Percentiles rank a stretch among this genome's conserved stretches.
These are phyloP conservation scores for Myxocyprinus asiaticus DNA, from an alignment of 2,113 vertebrate species.

Conservation along the genomic window DNA sequence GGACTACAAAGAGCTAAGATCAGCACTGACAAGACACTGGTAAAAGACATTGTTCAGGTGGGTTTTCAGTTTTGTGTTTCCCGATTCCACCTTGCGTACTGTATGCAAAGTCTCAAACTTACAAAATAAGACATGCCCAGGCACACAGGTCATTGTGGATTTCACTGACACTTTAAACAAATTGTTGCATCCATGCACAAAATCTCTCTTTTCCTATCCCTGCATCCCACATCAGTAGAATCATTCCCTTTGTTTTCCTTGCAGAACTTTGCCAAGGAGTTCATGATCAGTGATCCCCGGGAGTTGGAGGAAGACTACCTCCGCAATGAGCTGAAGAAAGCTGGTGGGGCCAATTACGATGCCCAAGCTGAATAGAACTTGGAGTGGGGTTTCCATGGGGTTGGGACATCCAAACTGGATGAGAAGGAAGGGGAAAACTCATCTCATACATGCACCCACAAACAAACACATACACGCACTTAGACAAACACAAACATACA, in stretches of 20 bases:
- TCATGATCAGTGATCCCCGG: constrained; percentile 87
- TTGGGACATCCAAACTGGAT: constrained; percentile 39
- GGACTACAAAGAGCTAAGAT: constrained; percentile 95
- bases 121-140: background rate
- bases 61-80: background rate
- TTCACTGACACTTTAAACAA: background rate
- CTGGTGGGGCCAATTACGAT: constrained; percentile 94
- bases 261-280: constrained; percentile 98
- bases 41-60: constrained; percentile 96
- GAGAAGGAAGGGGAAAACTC: constrained; percentile 35
- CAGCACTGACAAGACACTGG: constrained; percentile 93
- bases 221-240: too few relatives aligned
- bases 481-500: constrained; percentile 9
- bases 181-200: background rate
- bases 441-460: constrained; percentile 12
- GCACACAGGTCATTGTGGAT: background rate
- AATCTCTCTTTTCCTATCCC: constrained; percentile 26
- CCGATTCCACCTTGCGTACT: background rate
- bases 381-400: constrained; percentile 12
- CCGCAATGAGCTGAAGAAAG: constrained; percentile 90
- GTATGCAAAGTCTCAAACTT: background rate
- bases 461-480: constrained; percentile 2
- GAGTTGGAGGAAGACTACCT: constrained; percentile 93
- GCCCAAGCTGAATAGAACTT: constrained; percentile 82
- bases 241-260: constrained; percentile 37